Conservation (phyloP, 2,797 vertebrate species). For the Micropoecilia bifurca region DNA sequence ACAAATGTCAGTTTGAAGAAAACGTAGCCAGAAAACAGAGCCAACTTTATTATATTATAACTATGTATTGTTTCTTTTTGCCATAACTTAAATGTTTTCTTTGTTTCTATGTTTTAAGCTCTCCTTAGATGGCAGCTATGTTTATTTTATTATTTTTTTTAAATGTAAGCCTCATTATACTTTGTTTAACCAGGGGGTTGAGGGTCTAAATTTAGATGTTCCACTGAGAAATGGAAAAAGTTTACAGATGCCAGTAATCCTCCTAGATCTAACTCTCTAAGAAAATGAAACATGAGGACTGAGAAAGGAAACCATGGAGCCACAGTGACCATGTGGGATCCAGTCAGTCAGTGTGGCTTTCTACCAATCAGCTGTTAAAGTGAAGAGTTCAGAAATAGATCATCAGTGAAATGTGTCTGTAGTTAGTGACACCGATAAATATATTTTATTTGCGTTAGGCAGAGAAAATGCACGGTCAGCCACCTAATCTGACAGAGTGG, state of each 20-base stretch:
- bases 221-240: background rate
- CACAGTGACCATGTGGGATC: background rate
- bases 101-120: background rate
- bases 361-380: background rate
- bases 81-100: background rate
- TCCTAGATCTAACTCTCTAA: background rate
- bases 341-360: background rate
- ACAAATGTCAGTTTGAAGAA: background rate
- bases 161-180: background rate
- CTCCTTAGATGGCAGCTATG: background rate
- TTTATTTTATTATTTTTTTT: background rate
- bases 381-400: background rate
- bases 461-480: background rate
- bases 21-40: background rate
- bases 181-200: background rate
- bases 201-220: conserved; percentile 1
- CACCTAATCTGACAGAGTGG: background rate
- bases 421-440: background rate
- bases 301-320: background rate
- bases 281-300: background rate
- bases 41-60: background rate
- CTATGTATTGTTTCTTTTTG: background rate
- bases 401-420: background rate
- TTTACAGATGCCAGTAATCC: background rate
- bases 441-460: background rate